Percentiles rank a stretch among this genome's conserved stretches.
phyloP scores from a whole-genome alignment of 92 coral and sea anemone genomes.

The Zoanthus solanderi region DNA sequence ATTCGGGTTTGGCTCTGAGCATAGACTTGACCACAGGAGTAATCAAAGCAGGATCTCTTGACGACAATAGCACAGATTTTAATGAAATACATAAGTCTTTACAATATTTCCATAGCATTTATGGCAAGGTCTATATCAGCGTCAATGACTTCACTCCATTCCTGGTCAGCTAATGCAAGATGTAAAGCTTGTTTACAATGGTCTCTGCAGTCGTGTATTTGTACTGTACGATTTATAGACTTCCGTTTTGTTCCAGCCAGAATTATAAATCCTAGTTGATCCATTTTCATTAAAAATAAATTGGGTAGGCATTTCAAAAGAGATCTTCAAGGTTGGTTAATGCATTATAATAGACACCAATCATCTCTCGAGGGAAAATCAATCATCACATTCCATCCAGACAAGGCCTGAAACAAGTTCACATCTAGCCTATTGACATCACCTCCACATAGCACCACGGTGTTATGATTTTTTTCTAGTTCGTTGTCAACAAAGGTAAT shows the following conservation, averaged over 20 bases:
- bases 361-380: constrained; percentile 67
- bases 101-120: background rate
- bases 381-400: constrained; percentile 64
- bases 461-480: constrained; percentile 66
- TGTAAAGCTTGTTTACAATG: background rate
- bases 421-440: constrained; percentile 59
- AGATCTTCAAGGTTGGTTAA: constrained; percentile 69
- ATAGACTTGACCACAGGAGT: background rate
- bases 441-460: constrained; percentile 67
- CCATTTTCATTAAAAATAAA: constrained; percentile 67
- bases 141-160: background rate
- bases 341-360: constrained; percentile 62
- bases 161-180: background rate
- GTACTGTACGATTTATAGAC: constrained; percentile 54
- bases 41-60: background rate
- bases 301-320: constrained; percentile 62
- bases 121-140: background rate
- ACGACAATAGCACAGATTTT: background rate
- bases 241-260: constrained; percentile 72
- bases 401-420: constrained; percentile 49
- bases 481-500: constrained; percentile 47
- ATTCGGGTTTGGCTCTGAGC: background rate
- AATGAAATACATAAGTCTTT: background rate
- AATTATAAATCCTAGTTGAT: constrained; percentile 63
- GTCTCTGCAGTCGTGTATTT: constrained; percentile 60